phyloP scores from a whole-genome alignment of 2,113 vertebrate species.

The Jacana jacana region DNA sequence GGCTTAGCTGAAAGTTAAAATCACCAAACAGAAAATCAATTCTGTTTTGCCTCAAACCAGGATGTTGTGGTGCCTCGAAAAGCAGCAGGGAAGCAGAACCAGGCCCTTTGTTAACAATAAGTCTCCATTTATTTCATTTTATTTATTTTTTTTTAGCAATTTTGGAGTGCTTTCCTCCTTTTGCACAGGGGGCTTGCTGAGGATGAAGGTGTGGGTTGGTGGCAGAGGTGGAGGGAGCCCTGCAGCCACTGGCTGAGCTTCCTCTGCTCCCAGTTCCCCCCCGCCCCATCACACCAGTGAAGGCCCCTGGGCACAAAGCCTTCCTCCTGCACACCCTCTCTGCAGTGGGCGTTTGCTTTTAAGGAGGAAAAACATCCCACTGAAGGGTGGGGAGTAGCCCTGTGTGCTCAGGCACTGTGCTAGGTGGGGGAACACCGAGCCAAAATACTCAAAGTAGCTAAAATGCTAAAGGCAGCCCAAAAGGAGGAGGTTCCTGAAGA shows the following conservation, averaged over 20 bases:
- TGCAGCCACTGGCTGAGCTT: background rate
- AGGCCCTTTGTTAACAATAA: background rate
- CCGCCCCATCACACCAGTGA: accelerated
- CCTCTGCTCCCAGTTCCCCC: background rate
- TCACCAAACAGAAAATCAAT: no score
- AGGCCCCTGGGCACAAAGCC: background rate
- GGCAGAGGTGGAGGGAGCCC: background rate
- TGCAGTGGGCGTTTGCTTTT: background rate
- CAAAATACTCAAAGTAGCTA: background rate
- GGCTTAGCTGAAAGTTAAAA: no score
- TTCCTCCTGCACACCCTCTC: background rate
- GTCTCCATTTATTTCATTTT: background rate
- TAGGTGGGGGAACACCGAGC: background rate
- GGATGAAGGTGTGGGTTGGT: background rate
- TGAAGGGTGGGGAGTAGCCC: background rate
- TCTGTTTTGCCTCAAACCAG: no score
- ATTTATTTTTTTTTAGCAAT: background rate
- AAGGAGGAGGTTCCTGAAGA: background rate
- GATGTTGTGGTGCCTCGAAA: background rate
- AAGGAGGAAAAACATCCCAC: background rate
- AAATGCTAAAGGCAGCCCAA: background rate
- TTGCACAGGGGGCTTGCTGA: no score
- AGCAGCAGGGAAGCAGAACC: background rate
- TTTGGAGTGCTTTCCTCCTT: background rate
- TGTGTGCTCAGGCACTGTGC: background rate